These are phyloP conservation scores for Lucifuga dentata DNA, from an alignment of 2,113 vertebrate species.

Conservation along the genomic window DNA sequence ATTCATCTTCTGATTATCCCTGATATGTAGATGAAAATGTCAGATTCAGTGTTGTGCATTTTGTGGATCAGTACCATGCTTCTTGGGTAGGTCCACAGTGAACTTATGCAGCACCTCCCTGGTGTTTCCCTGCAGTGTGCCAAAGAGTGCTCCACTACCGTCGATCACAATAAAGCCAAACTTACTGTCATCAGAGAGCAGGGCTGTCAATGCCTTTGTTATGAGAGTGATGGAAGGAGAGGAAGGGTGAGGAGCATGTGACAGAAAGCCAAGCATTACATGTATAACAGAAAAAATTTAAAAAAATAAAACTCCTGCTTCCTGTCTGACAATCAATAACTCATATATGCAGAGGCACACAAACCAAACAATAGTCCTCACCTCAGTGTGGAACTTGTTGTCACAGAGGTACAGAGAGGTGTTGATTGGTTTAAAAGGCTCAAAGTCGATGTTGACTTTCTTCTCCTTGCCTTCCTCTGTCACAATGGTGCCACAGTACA, in stretches of 20 bases:
- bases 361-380: conserved; percentile 56
- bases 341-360: neutral
- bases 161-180: conserved; percentile 99
- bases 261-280: neutral
- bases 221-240: neutral
- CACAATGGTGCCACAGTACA: conserved; percentile 99
- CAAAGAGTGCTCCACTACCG: conserved; percentile 98
- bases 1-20: neutral
- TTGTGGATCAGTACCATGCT: conserved; percentile 88
- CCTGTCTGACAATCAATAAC: neutral
- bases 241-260: neutral
- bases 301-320: neutral
- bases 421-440: conserved; percentile 99
- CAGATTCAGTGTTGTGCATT: neutral
- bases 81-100: conserved; percentile 99
- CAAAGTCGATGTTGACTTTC: conserved; percentile 99
- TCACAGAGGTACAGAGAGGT: conserved; percentile 99
- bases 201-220: conserved; percentile 93
- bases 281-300: neutral
- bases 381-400: conserved; percentile 99
- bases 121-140: conserved; percentile 98
- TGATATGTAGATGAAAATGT: neutral
- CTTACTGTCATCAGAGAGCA: conserved; percentile 99
- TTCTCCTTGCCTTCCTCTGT: conserved; percentile 99
- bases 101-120: conserved; percentile 99